Conservation (phyloP, 2,113 vertebrate species). For the Trichomycterus rosablanca region DNA sequence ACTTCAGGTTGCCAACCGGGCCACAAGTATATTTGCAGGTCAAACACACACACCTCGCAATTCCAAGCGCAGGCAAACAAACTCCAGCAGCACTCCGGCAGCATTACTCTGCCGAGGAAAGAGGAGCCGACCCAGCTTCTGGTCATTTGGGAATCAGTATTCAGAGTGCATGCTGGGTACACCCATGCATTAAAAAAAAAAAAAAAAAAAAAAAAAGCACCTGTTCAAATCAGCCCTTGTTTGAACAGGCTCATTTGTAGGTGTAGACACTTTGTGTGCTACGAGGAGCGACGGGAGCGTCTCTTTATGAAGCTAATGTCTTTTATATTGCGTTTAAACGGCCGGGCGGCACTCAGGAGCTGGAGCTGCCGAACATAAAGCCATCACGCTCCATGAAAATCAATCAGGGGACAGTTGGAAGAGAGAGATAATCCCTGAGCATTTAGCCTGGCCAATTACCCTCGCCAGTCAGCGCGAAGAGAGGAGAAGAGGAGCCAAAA, state of each 20-base stretch:
- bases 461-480: neutral
- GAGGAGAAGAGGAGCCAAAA: neutral
- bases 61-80: neutral
- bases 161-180: too few relatives aligned
- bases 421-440: constrained; percentile 39
- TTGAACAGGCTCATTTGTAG: neutral
- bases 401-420: constrained; percentile 52
- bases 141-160: too few relatives aligned
- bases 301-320: constrained; percentile 45
- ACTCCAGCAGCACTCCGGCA: too few relatives aligned
- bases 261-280: too few relatives aligned
- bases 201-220: too few relatives aligned
- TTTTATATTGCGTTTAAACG: constrained; percentile 46
- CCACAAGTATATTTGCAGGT: constrained; percentile 7
- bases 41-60: neutral
- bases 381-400: constrained; percentile 43
- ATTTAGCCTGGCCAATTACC: constrained; percentile 38
- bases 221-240: neutral
- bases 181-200: too few relatives aligned
- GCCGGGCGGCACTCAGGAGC: constrained; percentile 39
- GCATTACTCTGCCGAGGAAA: too few relatives aligned
- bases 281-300: too few relatives aligned
- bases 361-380: constrained; percentile 52
- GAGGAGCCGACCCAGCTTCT: too few relatives aligned
- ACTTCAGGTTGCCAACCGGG: constrained; percentile 21